Percentiles rank a stretch among this genome's conserved stretches.
phyloP scores from a whole-genome alignment of 2,797 vertebrate genomes.

The Myoxocephalus aenaeus region DNA sequence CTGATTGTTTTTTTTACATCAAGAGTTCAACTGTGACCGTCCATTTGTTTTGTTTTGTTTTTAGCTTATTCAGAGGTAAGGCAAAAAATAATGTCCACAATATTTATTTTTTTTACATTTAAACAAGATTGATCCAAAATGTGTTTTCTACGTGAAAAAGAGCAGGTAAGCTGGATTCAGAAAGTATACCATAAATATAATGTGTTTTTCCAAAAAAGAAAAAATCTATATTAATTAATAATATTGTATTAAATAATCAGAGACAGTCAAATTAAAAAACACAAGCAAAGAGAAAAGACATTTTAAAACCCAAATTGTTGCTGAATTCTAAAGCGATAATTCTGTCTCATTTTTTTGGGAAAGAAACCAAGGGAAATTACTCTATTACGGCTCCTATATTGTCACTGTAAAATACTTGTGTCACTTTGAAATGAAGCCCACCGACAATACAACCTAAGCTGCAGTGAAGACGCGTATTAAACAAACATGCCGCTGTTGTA shows the following conservation, averaged over 20 bases:
- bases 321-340: neutral
- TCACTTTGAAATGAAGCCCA: conserved; percentile 43
- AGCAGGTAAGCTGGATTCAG: neutral
- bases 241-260: neutral
- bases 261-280: neutral
- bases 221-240: neutral
- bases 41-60: neutral
- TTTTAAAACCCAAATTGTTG: conserved; percentile 1
- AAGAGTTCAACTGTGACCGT: conserved; percentile 4
- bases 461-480: conserved; percentile 13
- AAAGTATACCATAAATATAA: neutral
- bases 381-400: neutral
- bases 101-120: conserved; percentile 9
- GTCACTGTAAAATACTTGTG: conserved; percentile 24
- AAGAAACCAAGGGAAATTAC: neutral
- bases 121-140: neutral
- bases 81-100: neutral
- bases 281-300: neutral
- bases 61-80: neutral
- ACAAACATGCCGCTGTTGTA: conserved; percentile 23
- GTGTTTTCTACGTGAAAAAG: conserved; percentile 9
- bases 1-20: conserved; percentile 28
- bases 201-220: neutral
- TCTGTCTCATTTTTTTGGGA: neutral
- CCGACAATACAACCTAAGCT: conserved; percentile 26